Evolutionary conservation across 2,797 vertebrate genomes (phyloP).

Genomic region (Geotrypetes seraphini): DNA sequence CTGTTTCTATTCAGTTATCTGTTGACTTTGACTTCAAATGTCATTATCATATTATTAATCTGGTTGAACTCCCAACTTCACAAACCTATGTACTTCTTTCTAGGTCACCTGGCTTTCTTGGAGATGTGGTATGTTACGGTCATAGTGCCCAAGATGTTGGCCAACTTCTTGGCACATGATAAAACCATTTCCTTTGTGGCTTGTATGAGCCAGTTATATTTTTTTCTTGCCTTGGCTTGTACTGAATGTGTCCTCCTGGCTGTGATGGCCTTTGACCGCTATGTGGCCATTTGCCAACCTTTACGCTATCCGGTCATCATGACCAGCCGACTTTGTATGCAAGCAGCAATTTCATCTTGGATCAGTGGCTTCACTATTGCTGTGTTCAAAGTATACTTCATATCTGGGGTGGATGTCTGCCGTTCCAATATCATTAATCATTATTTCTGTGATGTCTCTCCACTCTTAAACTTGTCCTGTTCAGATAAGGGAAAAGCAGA

Average conservation of each 20-base stretch:
- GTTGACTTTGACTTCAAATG: background rate
- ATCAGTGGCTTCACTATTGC: conserved; percentile 10
- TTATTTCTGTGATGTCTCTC: conserved; percentile 33
- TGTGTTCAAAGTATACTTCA: conserved; percentile 9
- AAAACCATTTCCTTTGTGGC: background rate
- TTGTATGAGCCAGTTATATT: conserved; percentile 3
- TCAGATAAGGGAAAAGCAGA: conserved; percentile 8
- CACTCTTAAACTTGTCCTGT: conserved; percentile 24
- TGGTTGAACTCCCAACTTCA: background rate
- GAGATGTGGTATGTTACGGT: conserved; percentile 8
- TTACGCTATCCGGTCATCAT: conserved; percentile 8
- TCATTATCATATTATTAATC: background rate
- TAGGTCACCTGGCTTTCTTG: conserved; percentile 1
- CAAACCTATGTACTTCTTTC: conserved; percentile 8
- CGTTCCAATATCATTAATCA: conserved; percentile 17
- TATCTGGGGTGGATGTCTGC: conserved; percentile 21
- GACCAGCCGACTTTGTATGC: background rate
- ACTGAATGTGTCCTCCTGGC: conserved; percentile 1
- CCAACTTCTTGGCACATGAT: background rate
- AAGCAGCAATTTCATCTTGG: conserved; percentile 8
- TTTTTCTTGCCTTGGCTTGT: background rate
- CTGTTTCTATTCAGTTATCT: background rate
- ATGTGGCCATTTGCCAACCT: conserved; percentile 19
- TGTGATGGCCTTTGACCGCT: conserved; percentile 7
- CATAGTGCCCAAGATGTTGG: conserved; percentile 1